phyloP scores from a whole-genome alignment of 2,797 vertebrate genomes.

The Artibeus lituratus region DNA sequence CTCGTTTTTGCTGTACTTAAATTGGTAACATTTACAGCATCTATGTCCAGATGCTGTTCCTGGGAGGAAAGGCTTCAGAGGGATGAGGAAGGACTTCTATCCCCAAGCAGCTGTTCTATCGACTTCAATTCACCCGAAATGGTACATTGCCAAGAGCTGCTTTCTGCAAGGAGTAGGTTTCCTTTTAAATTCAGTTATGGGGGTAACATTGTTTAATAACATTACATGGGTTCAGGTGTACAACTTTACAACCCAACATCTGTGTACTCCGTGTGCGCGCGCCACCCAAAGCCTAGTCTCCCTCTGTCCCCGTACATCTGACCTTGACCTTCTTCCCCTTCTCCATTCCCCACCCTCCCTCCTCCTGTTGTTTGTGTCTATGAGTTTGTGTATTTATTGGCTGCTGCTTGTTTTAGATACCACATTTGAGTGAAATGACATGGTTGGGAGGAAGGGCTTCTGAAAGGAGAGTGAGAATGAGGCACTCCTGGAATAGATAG shows the following conservation, averaged over 20 bases:
- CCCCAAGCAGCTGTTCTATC: not conserved
- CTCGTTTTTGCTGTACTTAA: constrained; percentile 1
- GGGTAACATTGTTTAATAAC: not conserved
- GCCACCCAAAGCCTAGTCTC: not conserved
- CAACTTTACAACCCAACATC: not conserved
- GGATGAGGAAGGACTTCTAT: not conserved
- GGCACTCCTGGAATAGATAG: no score
- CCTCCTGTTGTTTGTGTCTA: not conserved
- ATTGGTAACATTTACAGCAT: not conserved
- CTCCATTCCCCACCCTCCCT: not conserved
- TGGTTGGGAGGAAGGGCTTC: not conserved
- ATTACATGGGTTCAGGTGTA: not conserved
- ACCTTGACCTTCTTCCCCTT: not conserved
- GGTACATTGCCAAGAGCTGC: not conserved
- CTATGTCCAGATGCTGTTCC: not conserved
- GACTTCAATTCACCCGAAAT: not conserved
- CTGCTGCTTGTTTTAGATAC: not conserved
- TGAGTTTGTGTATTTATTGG: not conserved
- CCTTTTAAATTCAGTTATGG: not conserved
- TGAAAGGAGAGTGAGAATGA: not conserved
- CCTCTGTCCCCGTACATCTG: not conserved
- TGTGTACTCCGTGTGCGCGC: no score
- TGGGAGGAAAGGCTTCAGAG: not conserved
- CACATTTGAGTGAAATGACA: not conserved
- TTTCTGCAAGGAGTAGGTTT: not conserved